phyloP scores from a whole-genome alignment of 1,140 invertebrate species.

The Eriosoma lanigerum region DNA sequence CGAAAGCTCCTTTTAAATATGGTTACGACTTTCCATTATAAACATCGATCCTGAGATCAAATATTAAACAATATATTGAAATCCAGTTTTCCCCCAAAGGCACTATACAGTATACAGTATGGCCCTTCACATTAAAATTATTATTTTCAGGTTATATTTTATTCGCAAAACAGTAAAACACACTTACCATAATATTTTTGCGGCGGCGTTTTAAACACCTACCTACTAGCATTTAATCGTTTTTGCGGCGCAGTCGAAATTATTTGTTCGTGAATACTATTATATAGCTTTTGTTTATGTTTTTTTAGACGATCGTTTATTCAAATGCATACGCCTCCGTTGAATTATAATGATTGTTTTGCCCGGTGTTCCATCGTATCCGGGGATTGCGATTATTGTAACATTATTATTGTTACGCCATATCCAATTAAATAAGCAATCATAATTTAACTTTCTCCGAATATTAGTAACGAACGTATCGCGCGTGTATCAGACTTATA shows the following conservation, averaged over 20 bases:
- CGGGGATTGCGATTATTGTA: background rate
- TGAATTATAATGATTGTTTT: constrained; percentile 15
- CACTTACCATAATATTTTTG: too few species aligned
- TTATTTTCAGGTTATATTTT: too few species aligned
- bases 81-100: too few species aligned
- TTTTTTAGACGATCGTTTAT: background rate
- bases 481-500: background rate
- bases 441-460: constrained; percentile 2
- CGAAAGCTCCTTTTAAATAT: too few species aligned
- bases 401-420: background rate
- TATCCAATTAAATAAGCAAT: background rate
- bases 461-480: background rate
- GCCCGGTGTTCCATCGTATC: background rate
- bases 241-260: background rate
- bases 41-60: too few species aligned
- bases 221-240: background rate
- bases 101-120: too few species aligned
- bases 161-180: background rate
- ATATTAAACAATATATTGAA: too few species aligned
- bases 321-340: background rate
- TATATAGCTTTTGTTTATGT: background rate
- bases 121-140: too few species aligned
- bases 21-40: too few species aligned
- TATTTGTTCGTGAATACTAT: background rate
- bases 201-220: too few species aligned